Percentiles rank a stretch among this genome's conserved stretches.
Evolutionary conservation across 2,797 vertebrate species (phyloP).

Genomic region (Paedocypris micromegethes): DNA sequence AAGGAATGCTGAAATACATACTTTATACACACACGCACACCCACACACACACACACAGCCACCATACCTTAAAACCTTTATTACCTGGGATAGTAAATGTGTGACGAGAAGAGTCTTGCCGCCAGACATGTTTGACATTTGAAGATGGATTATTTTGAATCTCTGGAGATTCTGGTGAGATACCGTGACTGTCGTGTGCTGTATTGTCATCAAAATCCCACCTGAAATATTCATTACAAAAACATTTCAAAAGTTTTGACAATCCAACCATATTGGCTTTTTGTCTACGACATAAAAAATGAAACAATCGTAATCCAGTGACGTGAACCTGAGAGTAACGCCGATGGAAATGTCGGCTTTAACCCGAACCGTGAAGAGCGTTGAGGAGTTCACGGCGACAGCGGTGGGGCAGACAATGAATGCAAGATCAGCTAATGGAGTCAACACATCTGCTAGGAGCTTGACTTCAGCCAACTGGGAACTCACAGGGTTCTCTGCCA

Average conservation of each 20-base stretch:
- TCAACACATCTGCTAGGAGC: conserved; percentile 59
- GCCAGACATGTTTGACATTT: conserved; percentile 52
- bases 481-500: conserved; percentile 72
- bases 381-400: conserved; percentile 49
- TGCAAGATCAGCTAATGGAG: conserved; percentile 56
- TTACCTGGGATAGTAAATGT: conserved; percentile 66
- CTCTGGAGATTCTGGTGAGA: conserved; percentile 53
- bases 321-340: conserved; percentile 63
- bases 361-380: conserved; percentile 58
- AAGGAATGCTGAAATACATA: too few relatives aligned
- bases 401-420: conserved; percentile 53
- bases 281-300: too few relatives aligned
- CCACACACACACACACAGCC: too few relatives aligned
- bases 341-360: conserved; percentile 64
- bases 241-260: conserved; percentile 9
- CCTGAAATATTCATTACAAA: conserved; percentile 47
- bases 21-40: too few relatives aligned
- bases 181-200: conserved; percentile 45
- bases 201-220: conserved; percentile 74
- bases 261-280: neutral
- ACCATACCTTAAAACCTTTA: neutral
- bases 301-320: neutral
- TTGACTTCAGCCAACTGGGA: conserved; percentile 59
- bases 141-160: conserved; percentile 31
- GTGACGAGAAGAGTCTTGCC: conserved; percentile 60